Conservation (phyloP, 2,888 invertebrate species). For the Sialis fuliginosa region DNA sequence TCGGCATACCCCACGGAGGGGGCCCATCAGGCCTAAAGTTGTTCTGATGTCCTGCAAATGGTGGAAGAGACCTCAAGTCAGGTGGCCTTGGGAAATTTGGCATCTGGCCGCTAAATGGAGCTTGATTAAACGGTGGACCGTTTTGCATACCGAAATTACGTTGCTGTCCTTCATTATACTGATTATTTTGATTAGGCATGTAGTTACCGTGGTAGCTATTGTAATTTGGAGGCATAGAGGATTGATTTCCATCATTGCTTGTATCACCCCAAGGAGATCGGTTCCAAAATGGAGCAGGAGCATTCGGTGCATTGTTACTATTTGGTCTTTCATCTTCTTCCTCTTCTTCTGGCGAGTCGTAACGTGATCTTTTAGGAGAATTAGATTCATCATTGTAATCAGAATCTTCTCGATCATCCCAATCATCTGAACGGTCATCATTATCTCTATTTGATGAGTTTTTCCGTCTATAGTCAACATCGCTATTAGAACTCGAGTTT, state of each 20-base stretch:
- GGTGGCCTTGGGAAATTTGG: neutral
- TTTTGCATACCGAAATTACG: neutral
- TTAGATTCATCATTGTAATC: neutral
- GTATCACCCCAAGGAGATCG: neutral
- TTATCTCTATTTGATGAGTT: neutral
- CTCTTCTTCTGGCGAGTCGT: neutral
- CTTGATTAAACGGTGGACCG: neutral
- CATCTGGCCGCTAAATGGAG: neutral
- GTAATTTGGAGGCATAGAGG: neutral
- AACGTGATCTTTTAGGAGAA: neutral
- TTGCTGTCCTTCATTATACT: neutral
- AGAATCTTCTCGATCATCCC: neutral
- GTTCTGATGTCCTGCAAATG: neutral
- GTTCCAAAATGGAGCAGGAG: neutral
- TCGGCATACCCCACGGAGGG: neutral
- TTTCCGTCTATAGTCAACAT: neutral
- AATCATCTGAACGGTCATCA: neutral
- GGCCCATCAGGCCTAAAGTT: constrained; percentile 1
- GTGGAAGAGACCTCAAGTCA: neutral
- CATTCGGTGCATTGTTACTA: too few species aligned
- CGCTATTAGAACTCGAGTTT: neutral
- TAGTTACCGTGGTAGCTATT: neutral
- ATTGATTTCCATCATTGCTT: neutral
- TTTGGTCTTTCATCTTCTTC: too few species aligned
- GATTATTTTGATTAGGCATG: neutral